Evolutionary conservation across 2,797 vertebrate genomes (phyloP), one percentile per base, ranked within the genome.

Genomic region (Alfaro cultratus): DNA sequence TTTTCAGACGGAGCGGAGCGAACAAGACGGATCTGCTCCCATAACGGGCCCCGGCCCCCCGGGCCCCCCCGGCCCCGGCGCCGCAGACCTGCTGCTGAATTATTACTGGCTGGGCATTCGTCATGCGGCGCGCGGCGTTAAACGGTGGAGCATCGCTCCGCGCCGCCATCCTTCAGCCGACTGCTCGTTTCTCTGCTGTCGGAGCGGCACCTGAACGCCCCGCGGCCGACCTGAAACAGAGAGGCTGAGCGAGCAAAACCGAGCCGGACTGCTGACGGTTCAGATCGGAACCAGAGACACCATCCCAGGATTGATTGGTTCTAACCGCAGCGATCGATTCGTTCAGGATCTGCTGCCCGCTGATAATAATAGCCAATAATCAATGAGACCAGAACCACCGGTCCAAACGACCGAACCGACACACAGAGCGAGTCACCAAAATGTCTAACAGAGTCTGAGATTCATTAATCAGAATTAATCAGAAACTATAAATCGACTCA

Each of bases 21-120:
- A 74, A 79, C 92, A 91, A 94, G 95, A 95, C 94, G 86, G 89
- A 96, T 95, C 93, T 94, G 92, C 91, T 87, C 91, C 92, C 93
- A 93, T 94, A 94, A 95, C 94, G 90, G 87, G 34, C 87, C 88
- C 84, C 80, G 74, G 75, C 85, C 83, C 74, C 60, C 73, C n/a
- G 45, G 31, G 23, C 74, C 43, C 83, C 76, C 64, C 68, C 12
- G 86, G 70, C 47, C 81, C 71, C 71, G 71, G 82, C 80, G 67
- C 87, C 26, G 81, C 88, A 83, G 90, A 91, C 91, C 90, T 89
- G 89, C 92, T 90, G 89, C 86, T 95, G 93, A 96, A 90, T 95
- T 95, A 96, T 95, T 92, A 92, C 88, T 77, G 89, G 81, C 73
- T 46, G 31, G 2, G 89, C 92, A 95, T 95, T 81, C 83, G 93